These are phyloP conservation scores for Diabrotica undecimpunctata DNA, from an alignment of 1,140 invertebrate species.

Conservation along the genomic window DNA sequence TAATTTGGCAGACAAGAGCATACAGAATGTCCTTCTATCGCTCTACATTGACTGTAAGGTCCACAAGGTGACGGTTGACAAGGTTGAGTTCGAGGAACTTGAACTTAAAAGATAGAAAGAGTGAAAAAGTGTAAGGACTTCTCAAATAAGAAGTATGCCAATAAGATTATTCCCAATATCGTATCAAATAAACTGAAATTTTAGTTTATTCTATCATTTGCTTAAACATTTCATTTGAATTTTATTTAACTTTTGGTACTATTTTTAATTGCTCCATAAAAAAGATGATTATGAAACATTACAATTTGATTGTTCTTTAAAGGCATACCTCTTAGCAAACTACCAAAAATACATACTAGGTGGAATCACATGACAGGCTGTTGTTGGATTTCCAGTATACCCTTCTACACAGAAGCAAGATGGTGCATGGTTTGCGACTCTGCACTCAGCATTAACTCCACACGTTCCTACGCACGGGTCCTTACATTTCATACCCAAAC, in stretches of 20 bases:
- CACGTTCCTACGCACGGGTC: conserved; percentile 70
- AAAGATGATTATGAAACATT: too few species aligned
- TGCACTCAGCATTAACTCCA: conserved; percentile 73
- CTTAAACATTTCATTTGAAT: too few species aligned
- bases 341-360: conserved; percentile 47
- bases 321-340: background rate
- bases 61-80: conserved; percentile 72
- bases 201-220: too few species aligned
- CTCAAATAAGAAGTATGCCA: background rate
- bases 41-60: conserved; percentile 62
- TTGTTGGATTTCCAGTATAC: conserved; percentile 66
- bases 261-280: too few species aligned
- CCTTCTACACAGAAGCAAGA: conserved; percentile 62
- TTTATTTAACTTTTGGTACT: too few species aligned
- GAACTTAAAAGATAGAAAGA: conserved; percentile 13
- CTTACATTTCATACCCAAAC: conserved; percentile 64
- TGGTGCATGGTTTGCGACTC: conserved; percentile 72
- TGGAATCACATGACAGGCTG: conserved; percentile 56
- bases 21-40: conserved; percentile 56
- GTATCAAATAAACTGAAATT: too few species aligned
- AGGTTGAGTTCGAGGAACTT: conserved; percentile 52
- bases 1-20: conserved; percentile 62
- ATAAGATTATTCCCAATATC: background rate
- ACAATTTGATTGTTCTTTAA: background rate
- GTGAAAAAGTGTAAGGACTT: background rate